These are phyloP conservation scores for Bombus polaris DNA, from an alignment of 1,140 invertebrate species.

Conservation along the genomic window DNA sequence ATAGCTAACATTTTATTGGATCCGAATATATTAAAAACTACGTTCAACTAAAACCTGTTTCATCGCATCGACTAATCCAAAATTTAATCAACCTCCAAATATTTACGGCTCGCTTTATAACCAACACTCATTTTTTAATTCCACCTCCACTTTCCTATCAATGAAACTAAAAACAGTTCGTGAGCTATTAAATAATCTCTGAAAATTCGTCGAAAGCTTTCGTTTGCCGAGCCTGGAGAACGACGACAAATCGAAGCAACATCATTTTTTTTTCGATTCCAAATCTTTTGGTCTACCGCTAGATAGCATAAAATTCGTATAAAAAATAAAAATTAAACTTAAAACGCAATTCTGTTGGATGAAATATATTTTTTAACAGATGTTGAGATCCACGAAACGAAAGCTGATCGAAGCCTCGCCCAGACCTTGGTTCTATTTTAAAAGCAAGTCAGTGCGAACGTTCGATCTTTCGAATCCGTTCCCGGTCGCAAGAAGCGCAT, in stretches of 20 bases:
- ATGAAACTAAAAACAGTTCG: background rate
- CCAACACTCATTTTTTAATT: background rate
- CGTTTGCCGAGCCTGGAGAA: background rate
- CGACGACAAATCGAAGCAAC: no score
- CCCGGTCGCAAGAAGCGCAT: background rate
- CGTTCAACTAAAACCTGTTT: background rate
- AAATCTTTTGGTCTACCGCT: background rate
- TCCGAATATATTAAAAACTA: background rate
- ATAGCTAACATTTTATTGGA: background rate
- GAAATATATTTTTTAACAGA: constrained; percentile 1
- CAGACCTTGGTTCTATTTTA: constrained; percentile 78
- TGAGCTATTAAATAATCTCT: background rate
- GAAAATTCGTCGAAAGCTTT: background rate
- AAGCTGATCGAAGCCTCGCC: constrained; percentile 35
- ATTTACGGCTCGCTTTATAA: background rate
- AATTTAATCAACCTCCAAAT: background rate
- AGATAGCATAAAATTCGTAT: background rate
- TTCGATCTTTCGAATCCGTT: constrained; percentile 45
- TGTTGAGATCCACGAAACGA: constrained; percentile 30
- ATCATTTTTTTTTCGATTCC: background rate
- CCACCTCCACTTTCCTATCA: background rate
- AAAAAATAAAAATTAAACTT: background rate
- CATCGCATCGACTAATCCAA: background rate
- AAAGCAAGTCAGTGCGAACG: constrained; percentile 53
- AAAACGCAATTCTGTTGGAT: background rate